A percentile compares a stretch with the other conserved stretches of the same genome.
phyloP scores from a whole-genome alignment of 2,113 vertebrate species.

The Oxygymnocypris stewartii region DNA sequence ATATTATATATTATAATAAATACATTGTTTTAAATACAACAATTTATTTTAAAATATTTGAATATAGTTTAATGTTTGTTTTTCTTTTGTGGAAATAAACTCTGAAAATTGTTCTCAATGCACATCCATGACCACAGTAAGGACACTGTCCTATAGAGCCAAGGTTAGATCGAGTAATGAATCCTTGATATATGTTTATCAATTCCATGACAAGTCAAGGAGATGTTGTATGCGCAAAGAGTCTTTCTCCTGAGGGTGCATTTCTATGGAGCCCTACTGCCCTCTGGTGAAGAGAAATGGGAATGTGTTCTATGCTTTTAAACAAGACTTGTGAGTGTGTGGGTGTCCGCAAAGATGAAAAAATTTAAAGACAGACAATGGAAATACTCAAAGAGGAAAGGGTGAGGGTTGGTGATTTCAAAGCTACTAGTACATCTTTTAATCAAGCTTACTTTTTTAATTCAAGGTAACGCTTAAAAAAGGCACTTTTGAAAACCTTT shows the following conservation, averaged over 20 bases:
- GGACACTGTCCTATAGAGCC: background rate
- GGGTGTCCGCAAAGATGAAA: background rate
- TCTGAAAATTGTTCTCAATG: background rate
- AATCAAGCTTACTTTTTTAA: background rate
- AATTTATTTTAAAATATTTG: background rate
- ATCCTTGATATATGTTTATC: slow-evolving; percentile 71
- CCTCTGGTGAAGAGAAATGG: slow-evolving; percentile 68
- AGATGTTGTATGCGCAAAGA: slow-evolving; percentile 48
- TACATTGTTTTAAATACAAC: background rate
- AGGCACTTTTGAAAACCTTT: background rate
- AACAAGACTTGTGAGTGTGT: background rate
- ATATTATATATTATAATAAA: background rate
- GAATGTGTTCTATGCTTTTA: background rate
- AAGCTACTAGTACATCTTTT: background rate
- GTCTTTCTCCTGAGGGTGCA: slow-evolving; percentile 44
- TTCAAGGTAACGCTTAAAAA: background rate
- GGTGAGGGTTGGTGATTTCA: slow-evolving; percentile 40
- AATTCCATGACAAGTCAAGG: slow-evolving; percentile 62
- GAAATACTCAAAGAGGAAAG: slow-evolving; percentile 10
- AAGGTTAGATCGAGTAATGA: slow-evolving; percentile 58
- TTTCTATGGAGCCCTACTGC: slow-evolving; percentile 70
- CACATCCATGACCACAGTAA: slow-evolving; percentile 7
- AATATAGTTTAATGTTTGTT: too few species aligned
- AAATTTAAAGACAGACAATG: background rate
- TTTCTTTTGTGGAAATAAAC: background rate